Percentiles rank a stretch among this genome's conserved stretches.
phyloP scores from a whole-genome alignment of 2,888 invertebrate genomes.

The Lysandra coridon region DNA sequence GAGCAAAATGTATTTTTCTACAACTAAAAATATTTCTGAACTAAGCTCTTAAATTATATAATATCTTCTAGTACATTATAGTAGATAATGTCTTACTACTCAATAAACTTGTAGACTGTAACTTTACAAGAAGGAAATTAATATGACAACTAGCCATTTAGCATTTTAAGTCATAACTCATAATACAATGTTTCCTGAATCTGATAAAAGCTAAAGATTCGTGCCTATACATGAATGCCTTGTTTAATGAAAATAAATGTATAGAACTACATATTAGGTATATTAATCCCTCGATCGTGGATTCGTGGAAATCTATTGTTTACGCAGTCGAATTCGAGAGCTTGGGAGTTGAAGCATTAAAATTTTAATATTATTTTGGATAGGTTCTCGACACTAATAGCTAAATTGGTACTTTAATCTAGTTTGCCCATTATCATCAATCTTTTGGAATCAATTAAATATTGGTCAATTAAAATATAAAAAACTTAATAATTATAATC shows the following conservation, averaged over 20 bases:
- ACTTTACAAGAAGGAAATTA: not conserved
- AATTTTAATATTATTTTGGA: not conserved
- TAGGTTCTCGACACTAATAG: not conserved
- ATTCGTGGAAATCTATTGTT: too few species aligned
- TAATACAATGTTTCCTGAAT: not conserved
- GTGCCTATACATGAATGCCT: conserved; percentile 9
- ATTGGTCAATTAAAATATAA: not conserved
- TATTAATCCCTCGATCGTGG: too few species aligned
- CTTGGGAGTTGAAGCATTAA: not conserved
- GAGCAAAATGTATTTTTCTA: conserved; percentile 13
- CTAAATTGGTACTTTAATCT: not conserved
- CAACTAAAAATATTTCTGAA: not conserved
- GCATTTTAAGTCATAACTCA: not conserved
- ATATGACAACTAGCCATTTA: not conserved
- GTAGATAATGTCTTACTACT: not conserved
- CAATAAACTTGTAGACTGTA: not conserved
- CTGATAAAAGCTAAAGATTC: not conserved
- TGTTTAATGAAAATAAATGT: not conserved
- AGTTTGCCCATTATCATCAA: not conserved
- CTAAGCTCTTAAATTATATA: not conserved
- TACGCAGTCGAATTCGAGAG: too few species aligned
- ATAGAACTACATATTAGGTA: not conserved
- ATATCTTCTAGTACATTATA: not conserved
- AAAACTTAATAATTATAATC: not conserved
- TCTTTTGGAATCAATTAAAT: not conserved